These are phyloP conservation scores for Cairina moschata DNA, from an alignment of 2,113 vertebrate species.

Conservation along the genomic window DNA sequence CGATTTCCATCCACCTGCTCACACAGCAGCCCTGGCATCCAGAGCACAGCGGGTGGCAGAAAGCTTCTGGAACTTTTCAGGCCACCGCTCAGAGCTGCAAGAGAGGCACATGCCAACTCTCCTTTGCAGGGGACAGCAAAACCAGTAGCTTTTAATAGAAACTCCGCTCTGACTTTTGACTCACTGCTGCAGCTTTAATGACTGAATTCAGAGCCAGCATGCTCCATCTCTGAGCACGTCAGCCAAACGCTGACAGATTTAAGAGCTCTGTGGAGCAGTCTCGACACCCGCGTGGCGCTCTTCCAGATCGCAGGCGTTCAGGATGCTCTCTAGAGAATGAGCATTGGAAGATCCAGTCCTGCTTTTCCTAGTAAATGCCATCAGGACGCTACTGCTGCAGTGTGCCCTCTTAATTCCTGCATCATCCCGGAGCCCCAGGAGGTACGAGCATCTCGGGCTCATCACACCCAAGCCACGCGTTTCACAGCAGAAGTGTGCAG, in stretches of 20 bases:
- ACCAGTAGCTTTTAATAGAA: conserved; percentile 52
- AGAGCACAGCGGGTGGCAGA: accelerated
- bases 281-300: accelerated
- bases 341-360: not conserved
- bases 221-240: not conserved
- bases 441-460: not conserved
- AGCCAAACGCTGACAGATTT: not conserved
- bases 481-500: not conserved
- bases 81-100: not conserved
- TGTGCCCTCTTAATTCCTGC: not conserved
- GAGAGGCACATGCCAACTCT: not conserved
- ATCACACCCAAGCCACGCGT: not conserved
- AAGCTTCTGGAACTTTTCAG: conserved; percentile 12
- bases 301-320: not conserved
- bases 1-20: accelerated
- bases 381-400: not conserved
- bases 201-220: accelerated
- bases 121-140: conserved; percentile 33
- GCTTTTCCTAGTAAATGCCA: not conserved
- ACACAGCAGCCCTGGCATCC: accelerated
- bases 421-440: not conserved
- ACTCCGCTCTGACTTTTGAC: conserved; percentile 10
- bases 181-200: not conserved
- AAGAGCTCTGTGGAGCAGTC: not conserved
- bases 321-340: accelerated